Conservation (phyloP, 2,797 vertebrate genomes). For the Gallinago stenura region DNA sequence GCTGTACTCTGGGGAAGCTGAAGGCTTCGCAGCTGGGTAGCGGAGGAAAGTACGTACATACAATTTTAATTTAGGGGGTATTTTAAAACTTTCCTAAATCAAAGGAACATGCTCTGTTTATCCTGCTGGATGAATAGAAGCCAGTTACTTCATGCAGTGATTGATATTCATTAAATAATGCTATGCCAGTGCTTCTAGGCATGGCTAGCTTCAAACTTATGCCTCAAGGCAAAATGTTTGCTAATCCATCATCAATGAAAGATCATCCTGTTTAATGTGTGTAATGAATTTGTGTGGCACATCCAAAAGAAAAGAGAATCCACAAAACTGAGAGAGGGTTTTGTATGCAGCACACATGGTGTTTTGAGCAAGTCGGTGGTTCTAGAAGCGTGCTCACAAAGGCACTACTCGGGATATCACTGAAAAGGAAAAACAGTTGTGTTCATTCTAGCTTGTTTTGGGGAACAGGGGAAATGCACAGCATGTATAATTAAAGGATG, state of each 20-base stretch:
- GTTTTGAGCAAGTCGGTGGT: not conserved
- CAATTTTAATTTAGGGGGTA: fast-evolving
- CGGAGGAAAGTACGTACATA: not conserved
- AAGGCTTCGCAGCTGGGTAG: not conserved
- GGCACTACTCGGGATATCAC: not conserved
- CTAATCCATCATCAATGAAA: not conserved
- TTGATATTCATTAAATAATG: not conserved
- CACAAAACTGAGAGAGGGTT: not conserved
- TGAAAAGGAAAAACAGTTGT: not conserved
- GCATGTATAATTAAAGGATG: not conserved
- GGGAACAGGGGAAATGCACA: not conserved
- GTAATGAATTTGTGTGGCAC: not conserved
- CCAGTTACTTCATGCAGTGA: not conserved
- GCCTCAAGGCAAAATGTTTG: not conserved
- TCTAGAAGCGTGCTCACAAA: constrained; percentile 33
- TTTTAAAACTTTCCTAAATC: not conserved
- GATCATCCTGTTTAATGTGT: not conserved
- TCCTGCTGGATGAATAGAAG: not conserved
- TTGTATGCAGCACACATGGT: not conserved
- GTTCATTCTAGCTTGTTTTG: not conserved
- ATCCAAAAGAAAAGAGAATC: not conserved
- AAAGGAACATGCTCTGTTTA: not conserved
- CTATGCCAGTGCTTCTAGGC: not conserved
- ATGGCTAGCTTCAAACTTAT: not conserved
- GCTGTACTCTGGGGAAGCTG: not conserved